phyloP scores from a whole-genome alignment of 2,113 vertebrate genomes.

The Caretta caretta region DNA sequence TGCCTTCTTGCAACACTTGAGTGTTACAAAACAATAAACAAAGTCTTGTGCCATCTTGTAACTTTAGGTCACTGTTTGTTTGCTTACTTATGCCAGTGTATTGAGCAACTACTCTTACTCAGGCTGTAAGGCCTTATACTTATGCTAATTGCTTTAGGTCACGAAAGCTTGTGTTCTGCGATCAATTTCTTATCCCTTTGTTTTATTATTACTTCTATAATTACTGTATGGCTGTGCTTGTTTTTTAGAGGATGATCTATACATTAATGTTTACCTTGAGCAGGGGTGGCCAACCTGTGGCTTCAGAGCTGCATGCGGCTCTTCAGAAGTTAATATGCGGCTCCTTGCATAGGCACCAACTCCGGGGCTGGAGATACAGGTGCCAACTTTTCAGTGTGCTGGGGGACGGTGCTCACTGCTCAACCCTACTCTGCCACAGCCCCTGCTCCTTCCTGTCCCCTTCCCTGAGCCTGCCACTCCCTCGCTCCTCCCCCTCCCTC shows the following conservation, averaged over 20 bases:
- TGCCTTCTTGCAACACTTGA: background rate
- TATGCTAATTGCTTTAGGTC: background rate
- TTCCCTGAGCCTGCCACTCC: no score
- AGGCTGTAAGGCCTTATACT: background rate
- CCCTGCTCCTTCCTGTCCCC: no score
- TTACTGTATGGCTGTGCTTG: background rate
- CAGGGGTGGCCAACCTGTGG: no score
- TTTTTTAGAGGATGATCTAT: background rate
- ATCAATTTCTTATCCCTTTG: background rate
- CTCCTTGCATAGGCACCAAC: no score
- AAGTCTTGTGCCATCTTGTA: background rate
- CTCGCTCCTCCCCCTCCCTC: no score
- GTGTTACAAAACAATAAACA: background rate
- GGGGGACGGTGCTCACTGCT: no score
- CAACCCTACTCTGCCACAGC: no score
- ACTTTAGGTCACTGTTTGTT: background rate
- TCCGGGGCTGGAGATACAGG: no score
- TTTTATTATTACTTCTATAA: background rate
- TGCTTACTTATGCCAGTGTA: background rate
- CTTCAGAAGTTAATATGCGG: no score
- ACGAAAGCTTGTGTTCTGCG: background rate
- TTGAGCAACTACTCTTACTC: background rate
- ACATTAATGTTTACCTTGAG: background rate
- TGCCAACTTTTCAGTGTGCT: no score
- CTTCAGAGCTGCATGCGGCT: no score